phyloP scores from a whole-genome alignment of 2,888 invertebrate genomes.

The Bursaphelenchus okinawaensis region DNA sequence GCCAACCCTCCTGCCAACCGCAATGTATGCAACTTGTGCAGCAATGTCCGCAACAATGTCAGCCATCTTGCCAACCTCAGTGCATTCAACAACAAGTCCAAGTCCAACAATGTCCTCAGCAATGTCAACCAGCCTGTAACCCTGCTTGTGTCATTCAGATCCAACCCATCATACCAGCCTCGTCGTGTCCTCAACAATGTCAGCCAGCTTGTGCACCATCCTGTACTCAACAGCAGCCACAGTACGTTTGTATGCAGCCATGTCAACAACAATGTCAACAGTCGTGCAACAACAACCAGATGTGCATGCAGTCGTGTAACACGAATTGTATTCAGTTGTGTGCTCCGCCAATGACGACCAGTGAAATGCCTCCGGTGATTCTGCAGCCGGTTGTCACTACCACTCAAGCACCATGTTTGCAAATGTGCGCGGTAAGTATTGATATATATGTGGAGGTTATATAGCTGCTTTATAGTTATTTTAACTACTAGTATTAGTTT shows the following conservation, averaged over 20 bases:
- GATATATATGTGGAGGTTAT: not conserved
- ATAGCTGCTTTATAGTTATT: no score
- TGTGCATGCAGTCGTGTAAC: constrained; percentile 40
- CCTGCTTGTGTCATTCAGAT: not conserved
- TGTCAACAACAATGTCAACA: constrained; percentile 5
- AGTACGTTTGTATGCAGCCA: constrained; percentile 6
- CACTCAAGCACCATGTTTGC: constrained; percentile 2
- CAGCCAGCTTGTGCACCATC: constrained; percentile 11
- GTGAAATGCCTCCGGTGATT: constrained; percentile 20
- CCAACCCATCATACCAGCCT: not conserved
- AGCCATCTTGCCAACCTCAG: not conserved
- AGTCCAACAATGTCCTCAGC: not conserved
- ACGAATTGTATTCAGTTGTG: constrained; percentile 22
- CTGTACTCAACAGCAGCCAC: constrained; percentile 18
- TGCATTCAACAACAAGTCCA: not conserved
- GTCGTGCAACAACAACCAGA: constrained; percentile 43
- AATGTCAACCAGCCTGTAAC: not conserved
- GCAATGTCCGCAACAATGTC: constrained; percentile 11
- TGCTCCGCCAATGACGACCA: constrained; percentile 9
- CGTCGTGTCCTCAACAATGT: constrained; percentile 12
- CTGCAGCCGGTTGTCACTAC: constrained; percentile 18
- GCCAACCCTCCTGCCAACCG: constrained; percentile 13
- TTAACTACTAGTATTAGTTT: no score
- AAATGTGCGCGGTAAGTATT: constrained; percentile 39
- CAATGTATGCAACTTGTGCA: constrained; percentile 9